Evolutionary conservation across 2,113 vertebrate species (phyloP).

Genomic region (Zosterops borbonicus): DNA sequence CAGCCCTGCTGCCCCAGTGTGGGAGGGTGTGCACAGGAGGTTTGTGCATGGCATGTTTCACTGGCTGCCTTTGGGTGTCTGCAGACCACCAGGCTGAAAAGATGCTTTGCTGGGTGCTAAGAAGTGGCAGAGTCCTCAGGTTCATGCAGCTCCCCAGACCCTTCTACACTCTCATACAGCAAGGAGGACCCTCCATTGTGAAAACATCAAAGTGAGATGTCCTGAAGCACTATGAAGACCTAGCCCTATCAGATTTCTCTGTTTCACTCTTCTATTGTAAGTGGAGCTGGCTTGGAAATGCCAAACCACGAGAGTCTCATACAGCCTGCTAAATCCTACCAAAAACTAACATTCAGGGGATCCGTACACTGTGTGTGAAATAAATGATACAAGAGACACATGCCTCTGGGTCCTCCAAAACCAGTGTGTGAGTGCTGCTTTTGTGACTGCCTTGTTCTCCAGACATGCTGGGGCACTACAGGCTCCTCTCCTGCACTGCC

Average conservation of each 20-base stretch:
- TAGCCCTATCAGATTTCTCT: background rate
- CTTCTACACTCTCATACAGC: background rate
- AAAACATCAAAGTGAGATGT: background rate
- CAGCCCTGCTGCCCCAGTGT: background rate
- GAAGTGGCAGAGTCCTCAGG: background rate
- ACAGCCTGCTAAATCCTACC: background rate
- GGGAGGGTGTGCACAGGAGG: background rate
- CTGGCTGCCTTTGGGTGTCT: background rate
- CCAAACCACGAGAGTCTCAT: background rate
- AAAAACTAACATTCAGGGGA: background rate
- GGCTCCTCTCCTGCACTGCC: background rate
- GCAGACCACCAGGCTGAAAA: background rate
- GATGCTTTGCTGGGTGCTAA: background rate
- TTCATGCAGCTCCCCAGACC: background rate
- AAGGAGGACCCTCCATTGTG: background rate
- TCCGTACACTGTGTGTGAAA: background rate
- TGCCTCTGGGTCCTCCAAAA: background rate
- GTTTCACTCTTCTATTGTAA: background rate
- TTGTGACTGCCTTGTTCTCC: background rate
- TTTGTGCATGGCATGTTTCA: background rate
- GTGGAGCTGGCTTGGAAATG: background rate
- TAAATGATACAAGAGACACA: fast-evolving
- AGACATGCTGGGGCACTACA: background rate
- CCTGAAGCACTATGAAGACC: background rate
- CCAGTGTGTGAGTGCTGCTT: background rate